A percentile compares a stretch with the other conserved stretches of the same genome.
Evolutionary conservation across 1,140 invertebrate species (phyloP).

Genomic region (Lasioglossum baleicum): DNA sequence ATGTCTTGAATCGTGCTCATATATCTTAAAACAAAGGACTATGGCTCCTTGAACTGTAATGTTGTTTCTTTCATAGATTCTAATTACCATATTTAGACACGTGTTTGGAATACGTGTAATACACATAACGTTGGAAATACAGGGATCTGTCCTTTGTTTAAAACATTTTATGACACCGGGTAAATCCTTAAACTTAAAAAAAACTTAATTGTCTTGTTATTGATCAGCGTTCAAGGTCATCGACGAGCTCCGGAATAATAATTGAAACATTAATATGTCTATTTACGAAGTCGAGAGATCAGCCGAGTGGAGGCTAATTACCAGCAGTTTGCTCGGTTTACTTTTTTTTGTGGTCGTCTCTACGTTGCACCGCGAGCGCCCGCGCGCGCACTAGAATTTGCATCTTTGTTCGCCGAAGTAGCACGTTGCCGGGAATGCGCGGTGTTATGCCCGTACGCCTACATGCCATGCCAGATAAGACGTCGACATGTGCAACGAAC

Average conservation of each 20-base stretch:
- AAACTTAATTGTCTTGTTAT: too few species aligned
- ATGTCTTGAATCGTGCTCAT: too few species aligned
- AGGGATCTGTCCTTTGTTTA: too few species aligned
- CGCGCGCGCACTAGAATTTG: conserved; percentile 7
- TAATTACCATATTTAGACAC: too few species aligned
- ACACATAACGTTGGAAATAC: too few species aligned
- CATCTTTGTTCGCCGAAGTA: conserved; percentile 15
- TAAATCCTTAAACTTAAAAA: too few species aligned
- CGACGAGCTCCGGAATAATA: not conserved
- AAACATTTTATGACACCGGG: too few species aligned
- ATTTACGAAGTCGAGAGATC: not conserved
- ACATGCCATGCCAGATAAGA: conserved; percentile 25
- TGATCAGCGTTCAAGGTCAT: too few species aligned
- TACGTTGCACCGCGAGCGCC: not conserved
- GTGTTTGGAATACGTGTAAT: too few species aligned
- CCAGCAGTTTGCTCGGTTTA: not conserved
- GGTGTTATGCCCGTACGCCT: conserved; percentile 19
- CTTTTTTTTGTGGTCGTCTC: not conserved
- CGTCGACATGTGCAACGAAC: conserved; percentile 32
- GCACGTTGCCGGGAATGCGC: conserved; percentile 18
- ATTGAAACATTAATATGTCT: not conserved
- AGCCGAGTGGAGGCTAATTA: not conserved
- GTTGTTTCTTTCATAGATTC: too few species aligned
- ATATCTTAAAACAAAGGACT: too few species aligned
- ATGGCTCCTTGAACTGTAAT: too few species aligned